Conservation (phyloP, 2,888 invertebrate species). For the Eubasilissa splendida region DNA sequence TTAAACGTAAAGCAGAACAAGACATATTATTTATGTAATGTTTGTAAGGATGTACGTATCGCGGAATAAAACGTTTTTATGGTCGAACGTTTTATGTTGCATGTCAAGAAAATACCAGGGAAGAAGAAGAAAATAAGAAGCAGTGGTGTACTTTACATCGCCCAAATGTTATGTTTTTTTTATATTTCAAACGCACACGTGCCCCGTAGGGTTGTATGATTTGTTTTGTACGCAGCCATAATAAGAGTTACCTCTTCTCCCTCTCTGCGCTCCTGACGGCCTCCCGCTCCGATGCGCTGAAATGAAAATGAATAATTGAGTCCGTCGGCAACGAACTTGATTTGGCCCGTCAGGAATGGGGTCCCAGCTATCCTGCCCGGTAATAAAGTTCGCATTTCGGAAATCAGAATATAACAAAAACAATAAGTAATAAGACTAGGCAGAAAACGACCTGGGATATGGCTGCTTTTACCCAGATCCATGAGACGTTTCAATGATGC, state of each 20-base stretch:
- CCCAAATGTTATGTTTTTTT: not conserved
- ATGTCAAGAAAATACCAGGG: not conserved
- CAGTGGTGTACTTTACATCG: not conserved
- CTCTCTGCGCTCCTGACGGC: not conserved
- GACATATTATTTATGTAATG: not conserved
- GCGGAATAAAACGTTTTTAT: no score
- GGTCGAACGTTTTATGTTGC: no score
- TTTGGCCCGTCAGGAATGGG: conserved; percentile 32
- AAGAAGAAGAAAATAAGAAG: conserved; percentile 9
- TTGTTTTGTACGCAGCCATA: conserved; percentile 19
- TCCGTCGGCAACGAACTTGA: conserved; percentile 49
- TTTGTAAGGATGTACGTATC: no score
- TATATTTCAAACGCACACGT: conserved; percentile 6
- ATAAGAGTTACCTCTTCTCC: not conserved
- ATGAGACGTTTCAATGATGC: not conserved
- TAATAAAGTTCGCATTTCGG: not conserved
- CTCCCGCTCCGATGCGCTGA: conserved; percentile 39
- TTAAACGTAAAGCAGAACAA: not conserved
- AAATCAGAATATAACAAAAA: conserved; percentile 3
- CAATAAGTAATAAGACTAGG: not conserved
- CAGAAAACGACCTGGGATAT: conserved; percentile 2
- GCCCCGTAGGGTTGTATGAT: conserved; percentile 3
- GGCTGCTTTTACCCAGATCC: not conserved
- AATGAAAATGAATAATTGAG: conserved; percentile 57
- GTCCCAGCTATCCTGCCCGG: not conserved